Evolutionary conservation across 2,888 invertebrate species (phyloP), one percentile per base, ranked within the genome.

Genomic region (Torymus aiolomorphi): DNA sequence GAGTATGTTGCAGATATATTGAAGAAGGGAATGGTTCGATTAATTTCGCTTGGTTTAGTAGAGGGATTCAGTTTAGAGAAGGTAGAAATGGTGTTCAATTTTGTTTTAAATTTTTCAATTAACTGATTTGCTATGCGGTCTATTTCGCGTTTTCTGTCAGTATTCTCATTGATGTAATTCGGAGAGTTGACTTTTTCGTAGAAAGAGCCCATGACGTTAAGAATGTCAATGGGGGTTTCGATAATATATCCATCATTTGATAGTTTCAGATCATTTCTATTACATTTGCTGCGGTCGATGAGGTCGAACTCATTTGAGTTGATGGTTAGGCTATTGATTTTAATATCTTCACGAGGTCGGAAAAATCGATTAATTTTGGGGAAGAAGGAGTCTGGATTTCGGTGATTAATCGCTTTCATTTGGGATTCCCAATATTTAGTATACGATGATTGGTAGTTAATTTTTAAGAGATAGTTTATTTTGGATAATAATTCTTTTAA

Each of bases 1-100:
- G 4, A 5, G 0, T 42, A 1, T 16, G 57, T 14, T 16, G 80
- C 73, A 0, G 61, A 1, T 0, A 63, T n/a, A 24, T 76, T 80
- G 20, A 72, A 72, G 20, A 83, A 83, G 0, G 66, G 12, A n/a
- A n/a, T n/a, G n/a, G n/a, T n/a, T n/a, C n/a, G n/a, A n/a, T 62
- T 18, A 11, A 20, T 3, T 42, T 51, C n/a, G 1, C 5, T 56
- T 16, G 70, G 76, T 16, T n/a, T n/a, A 20, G 1, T 1, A 2
- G 76, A 18, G 11, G 61, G 24, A 16, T 67, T 67, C 11, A n/a
- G n/a, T 0, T 61, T 20, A 31, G 13, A 13, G 12, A 69, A 66
- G 4, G 14, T 51, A 2, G 20, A 62, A 14, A 73, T 52, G 1
- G 62, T 62, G 8, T n/a, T 62, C 11, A 16, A 16, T 16, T 70